phyloP scores from a whole-genome alignment of 2,888 invertebrate species.

The Eumerus sabulonum region DNA sequence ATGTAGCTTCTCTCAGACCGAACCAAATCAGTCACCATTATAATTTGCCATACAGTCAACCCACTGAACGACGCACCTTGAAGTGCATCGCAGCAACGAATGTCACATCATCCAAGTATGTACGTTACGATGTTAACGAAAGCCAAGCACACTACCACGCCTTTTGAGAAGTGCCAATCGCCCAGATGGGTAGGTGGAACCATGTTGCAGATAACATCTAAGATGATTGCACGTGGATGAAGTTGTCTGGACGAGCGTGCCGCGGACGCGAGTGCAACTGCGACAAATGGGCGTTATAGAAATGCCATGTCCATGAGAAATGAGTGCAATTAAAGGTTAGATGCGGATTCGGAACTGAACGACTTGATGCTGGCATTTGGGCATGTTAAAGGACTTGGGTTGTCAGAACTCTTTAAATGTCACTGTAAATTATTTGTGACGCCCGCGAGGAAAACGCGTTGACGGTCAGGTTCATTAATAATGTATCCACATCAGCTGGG shows the following conservation, averaged over 20 bases:
- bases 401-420: constrained; percentile 45
- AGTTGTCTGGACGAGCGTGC: constrained; percentile 20
- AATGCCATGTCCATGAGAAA: constrained; percentile 45
- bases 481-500: constrained; percentile 14
- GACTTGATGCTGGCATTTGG: too few species aligned
- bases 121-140: constrained; percentile 32
- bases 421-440: constrained; percentile 42
- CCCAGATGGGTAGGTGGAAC: constrained; percentile 44
- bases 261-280: constrained; percentile 11
- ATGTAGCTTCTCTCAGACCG: not conserved
- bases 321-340: constrained; percentile 46
- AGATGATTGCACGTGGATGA: constrained; percentile 15
- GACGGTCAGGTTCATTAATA: constrained; percentile 44
- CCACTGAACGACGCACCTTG: constrained; percentile 44
- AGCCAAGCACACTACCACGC: constrained; percentile 41
- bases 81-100: not conserved
- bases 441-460: constrained; percentile 40
- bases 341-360: constrained; percentile 12
- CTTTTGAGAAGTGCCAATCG: constrained; percentile 24
- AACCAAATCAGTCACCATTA: constrained; percentile 9
- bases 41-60: constrained; percentile 38
- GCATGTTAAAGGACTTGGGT: constrained; percentile 2
- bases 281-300: constrained; percentile 54
- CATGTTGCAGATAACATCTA: constrained; percentile 22
- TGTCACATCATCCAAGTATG: constrained; percentile 23